Evolutionary conservation across 2,797 vertebrate species (phyloP).

Genomic region (Meriones psammophilus): DNA sequence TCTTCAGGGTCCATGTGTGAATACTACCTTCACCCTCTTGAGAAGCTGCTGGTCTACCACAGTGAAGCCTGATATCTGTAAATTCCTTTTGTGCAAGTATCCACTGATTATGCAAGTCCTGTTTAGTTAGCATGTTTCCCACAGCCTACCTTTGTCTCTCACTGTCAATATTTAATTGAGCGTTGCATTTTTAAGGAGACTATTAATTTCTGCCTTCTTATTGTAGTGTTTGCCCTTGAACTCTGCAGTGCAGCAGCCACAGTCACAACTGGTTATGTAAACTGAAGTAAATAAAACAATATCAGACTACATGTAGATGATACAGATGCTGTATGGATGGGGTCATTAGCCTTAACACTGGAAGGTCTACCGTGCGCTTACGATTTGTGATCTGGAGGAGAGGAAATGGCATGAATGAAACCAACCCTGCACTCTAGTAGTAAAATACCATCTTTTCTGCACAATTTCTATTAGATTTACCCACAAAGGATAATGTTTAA

Average conservation of each 20-base stretch:
- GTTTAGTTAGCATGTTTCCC: not conserved
- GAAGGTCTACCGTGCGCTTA: not conserved
- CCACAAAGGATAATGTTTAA: not conserved
- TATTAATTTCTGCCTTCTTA: not conserved
- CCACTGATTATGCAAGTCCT: not conserved
- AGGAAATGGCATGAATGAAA: not conserved
- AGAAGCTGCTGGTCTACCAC: not conserved
- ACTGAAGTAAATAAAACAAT: constrained; percentile 11
- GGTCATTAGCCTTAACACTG: not conserved
- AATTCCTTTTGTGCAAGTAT: not conserved
- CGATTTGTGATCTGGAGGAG: not conserved
- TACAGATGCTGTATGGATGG: not conserved
- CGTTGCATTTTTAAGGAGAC: not conserved
- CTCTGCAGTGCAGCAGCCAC: not conserved
- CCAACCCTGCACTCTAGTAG: not conserved
- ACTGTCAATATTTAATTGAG: not conserved
- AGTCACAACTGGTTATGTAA: not conserved
- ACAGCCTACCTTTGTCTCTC: not conserved
- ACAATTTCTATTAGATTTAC: not conserved
- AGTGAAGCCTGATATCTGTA: not conserved
- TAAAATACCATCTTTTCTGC: constrained; percentile 18
- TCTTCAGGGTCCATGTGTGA: not conserved
- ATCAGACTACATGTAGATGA: not conserved
- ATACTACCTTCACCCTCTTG: not conserved
- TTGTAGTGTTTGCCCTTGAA: not conserved